Evolutionary conservation across 2,113 vertebrate species (phyloP), one percentile per base, ranked within the genome.

Genomic region (Tringa solitaria): DNA sequence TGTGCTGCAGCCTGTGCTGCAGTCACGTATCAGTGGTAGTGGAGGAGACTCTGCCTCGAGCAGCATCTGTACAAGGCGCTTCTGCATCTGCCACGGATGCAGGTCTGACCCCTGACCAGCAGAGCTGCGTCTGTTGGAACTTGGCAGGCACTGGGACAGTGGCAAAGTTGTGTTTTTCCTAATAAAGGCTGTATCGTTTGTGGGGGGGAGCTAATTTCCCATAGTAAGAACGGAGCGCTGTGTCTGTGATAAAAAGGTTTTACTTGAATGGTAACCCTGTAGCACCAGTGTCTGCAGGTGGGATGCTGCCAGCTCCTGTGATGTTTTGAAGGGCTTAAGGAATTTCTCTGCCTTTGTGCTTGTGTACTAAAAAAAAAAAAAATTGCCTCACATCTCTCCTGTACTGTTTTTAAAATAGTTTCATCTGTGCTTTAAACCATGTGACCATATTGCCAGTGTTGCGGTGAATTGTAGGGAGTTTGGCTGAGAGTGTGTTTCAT

Each of bases 21-120:
- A 10, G 60, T 23, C 27, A 14, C 0, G 0, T 33, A 10, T 50
- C 4, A 0, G 45, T 3, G 3, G 32, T 13, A 33, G 37, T 6
- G 10, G 60, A 72, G 69, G 43, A 51, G 45, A 14, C 9, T 1
- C 9, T 22, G 43, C 45, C 61, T 89, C 1, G 1, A 59, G 73
- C 79, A 61, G 46, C 0, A 0, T 56, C 56, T 43, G 35, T 64
- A 9, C 28, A 2, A 41, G 46, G 20, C 12, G 7, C 23, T 37
- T 75, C 30, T 68, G 70, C 39, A 2, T 37, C 39, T 60, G 32
- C 26, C 46, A 37, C 3, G 5, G n/a, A 12, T 65, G 37, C 12
- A 9, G 17, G 12, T 41, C 9, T 46, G 46, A 33, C 39, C 68
- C 67, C 68, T 76, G 78, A 24, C 9, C n/a, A 70, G n/a, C 59